Evolutionary conservation across 1,140 invertebrate species (phyloP).

Genomic region (Neuroterus valhalla): DNA sequence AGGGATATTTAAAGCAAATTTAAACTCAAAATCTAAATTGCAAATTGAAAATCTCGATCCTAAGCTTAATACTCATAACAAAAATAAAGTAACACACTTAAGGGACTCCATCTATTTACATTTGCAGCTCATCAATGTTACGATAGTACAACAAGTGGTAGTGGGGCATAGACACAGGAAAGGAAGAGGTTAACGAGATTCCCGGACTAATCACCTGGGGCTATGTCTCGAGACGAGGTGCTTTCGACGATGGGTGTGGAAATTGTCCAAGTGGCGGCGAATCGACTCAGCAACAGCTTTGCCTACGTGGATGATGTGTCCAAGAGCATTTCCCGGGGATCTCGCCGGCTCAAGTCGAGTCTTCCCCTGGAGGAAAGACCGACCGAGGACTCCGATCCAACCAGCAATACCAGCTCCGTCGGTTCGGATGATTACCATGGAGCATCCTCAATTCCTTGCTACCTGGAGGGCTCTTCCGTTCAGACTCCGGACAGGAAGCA

Average conservation of each 20-base stretch:
- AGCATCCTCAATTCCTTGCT: constrained; percentile 5
- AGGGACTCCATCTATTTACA: neutral
- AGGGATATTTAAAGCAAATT: no score
- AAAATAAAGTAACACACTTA: no score
- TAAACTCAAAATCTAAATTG: no score
- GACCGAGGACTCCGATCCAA: neutral
- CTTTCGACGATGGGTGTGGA: neutral
- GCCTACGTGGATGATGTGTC: constrained; percentile 16
- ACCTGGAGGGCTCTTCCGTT: neutral
- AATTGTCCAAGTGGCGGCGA: constrained; percentile 10
- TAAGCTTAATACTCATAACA: no score
- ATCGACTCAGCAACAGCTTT: constrained; percentile 1
- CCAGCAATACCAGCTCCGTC: constrained; percentile 13
- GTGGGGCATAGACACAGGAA: neutral
- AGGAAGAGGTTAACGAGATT: constrained; percentile 3
- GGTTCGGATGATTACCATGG: constrained; percentile 16
- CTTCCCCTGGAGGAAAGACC: neutral
- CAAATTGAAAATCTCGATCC: no score
- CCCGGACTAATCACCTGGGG: neutral
- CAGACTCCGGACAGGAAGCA: constrained; percentile 4
- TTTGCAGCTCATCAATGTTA: constrained; percentile 5
- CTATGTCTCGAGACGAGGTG: constrained; percentile 21
- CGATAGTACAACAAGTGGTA: neutral
- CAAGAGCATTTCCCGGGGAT: constrained; percentile 3
- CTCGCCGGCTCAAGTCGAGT: constrained; percentile 3